Conservation (phyloP, 2,113 vertebrate genomes). For the Melanotaenia duboulayi region DNA sequence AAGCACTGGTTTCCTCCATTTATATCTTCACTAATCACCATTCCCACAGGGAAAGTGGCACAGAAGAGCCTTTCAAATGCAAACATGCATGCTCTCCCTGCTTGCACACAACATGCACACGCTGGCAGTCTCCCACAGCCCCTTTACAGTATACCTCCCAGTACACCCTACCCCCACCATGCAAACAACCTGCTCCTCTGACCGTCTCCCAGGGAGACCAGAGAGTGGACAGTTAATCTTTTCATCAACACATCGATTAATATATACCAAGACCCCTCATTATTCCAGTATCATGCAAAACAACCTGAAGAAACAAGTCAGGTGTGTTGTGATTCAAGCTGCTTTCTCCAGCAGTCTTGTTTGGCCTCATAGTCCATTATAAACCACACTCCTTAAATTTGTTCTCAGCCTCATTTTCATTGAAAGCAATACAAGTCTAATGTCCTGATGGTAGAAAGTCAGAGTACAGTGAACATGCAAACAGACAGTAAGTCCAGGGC, state of each 20-base stretch:
- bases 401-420: conserved; percentile 48
- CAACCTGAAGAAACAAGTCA: conserved; percentile 13
- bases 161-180: conserved; percentile 28
- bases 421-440: conserved; percentile 48
- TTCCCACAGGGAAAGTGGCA: conserved; percentile 60
- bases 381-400: conserved; percentile 28
- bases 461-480: conserved; percentile 49
- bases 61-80: conserved; percentile 74
- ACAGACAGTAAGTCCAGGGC: conserved; percentile 46
- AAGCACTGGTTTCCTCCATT: conserved; percentile 53
- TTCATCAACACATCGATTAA: conserved; percentile 61
- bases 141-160: conserved; percentile 63
- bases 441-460: conserved; percentile 11
- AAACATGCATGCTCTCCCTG: conserved; percentile 32
- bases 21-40: conserved; percentile 75
- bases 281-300: conserved; percentile 52
- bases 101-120: conserved; percentile 44
- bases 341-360: conserved; percentile 32
- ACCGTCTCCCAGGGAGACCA: conserved; percentile 65
- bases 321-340: conserved; percentile 21
- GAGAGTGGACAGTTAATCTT: conserved; percentile 65
- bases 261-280: conserved; percentile 58
- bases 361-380: conserved; percentile 50
- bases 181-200: conserved; percentile 45
- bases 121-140: conserved; percentile 40